Conservation (phyloP, 2,113 vertebrate genomes). For the Lontra canadensis region DNA sequence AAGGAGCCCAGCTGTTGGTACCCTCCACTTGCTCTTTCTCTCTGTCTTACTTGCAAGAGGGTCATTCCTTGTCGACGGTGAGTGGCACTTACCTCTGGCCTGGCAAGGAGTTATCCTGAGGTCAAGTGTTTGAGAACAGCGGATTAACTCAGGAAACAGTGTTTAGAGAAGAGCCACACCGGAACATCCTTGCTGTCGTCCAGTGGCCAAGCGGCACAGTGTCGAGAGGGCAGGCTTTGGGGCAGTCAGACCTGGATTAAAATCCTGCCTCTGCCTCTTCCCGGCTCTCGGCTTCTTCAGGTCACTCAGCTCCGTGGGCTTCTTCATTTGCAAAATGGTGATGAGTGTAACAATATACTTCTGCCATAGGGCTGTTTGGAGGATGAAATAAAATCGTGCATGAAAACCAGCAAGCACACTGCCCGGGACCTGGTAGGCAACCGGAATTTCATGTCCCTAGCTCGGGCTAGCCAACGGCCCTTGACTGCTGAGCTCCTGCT, state of each 20-base stretch:
- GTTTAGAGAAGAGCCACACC: background rate
- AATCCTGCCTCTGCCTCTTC: background rate
- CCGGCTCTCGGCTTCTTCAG: background rate
- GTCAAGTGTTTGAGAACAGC: background rate
- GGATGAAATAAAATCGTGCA: background rate
- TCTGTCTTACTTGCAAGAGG: background rate
- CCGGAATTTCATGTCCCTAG: background rate
- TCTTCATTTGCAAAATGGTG: background rate
- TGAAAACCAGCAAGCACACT: background rate
- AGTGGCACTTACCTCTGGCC: background rate
- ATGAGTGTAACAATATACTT: background rate
- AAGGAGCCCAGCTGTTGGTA: background rate
- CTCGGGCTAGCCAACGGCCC: background rate
- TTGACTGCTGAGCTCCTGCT: background rate
- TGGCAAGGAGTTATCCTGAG: background rate
- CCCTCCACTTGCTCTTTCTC: background rate
- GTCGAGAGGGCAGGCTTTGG: background rate
- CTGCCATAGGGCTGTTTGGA: background rate
- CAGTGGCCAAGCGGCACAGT: accelerated
- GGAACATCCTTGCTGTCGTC: background rate
- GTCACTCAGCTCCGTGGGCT: background rate
- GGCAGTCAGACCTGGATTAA: background rate
- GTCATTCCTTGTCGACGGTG: background rate
- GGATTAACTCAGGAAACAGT: background rate
- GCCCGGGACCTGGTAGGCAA: background rate